Base-by-base conservation (phyloP, 2,888 invertebrate species). In the Campaea margaritaria region DNA sequence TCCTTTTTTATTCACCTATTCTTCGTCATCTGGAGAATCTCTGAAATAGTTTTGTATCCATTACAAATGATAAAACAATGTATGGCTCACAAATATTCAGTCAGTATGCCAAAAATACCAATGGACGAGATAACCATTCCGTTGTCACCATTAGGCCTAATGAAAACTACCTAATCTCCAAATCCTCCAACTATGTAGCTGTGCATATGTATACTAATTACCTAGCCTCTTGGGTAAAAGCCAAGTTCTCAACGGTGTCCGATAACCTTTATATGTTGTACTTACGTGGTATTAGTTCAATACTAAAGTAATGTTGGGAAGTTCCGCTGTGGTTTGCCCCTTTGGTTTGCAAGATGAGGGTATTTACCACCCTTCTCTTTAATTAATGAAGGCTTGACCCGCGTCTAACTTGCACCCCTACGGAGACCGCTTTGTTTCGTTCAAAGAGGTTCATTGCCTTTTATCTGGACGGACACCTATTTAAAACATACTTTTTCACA, bases 311-410 rank as follows among this genome's bases (percentile, higher is more conserved):
- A 63, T 57, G 61, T 63, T 56, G 31, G 55, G 44, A 42, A 58
- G 57, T 62, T 66, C 64, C 65, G 68, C 52, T 62, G 64, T 50
- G 61, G 59, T 50, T 56, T 55, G 47, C 39, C 61, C 67, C 69
- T 53, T 38, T 57, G 64, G 64, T 61, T 54, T 44, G 49, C 53
- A 67, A 69, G 69, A 68, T 60, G 62, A 62, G 68, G 66, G 66
- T 68, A 65, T 64, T 62, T 64, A 47, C 70, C 74, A 68, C 64
- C 75, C 75, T 79, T 73, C 71, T 79, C 79, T 76, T 78, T 85
- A 86, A 86, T 87, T 87, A 87, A 86, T 85, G 77, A 74, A 69
- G 78, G 77, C 78, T 85, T 86, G 85, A 86, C 84, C 83, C 78
- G 67, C 67, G 75, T 74, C 78, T 74, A 79, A 84, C 81, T 83